Conservation (phyloP, 2,888 invertebrate genomes). For the Amphipyra tragopoginis region DNA sequence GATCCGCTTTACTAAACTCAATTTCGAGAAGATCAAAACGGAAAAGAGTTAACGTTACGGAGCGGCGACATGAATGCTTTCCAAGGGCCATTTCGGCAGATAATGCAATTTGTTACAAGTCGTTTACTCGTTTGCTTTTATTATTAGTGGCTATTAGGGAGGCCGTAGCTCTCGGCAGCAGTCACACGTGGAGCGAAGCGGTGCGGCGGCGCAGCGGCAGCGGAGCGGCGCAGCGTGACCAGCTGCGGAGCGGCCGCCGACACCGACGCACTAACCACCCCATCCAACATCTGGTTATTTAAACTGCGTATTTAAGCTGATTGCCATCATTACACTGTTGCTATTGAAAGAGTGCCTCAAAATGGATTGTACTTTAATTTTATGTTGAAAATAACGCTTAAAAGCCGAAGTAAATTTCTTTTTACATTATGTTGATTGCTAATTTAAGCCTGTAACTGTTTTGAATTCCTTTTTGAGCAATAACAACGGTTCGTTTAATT, state of each 20-base stretch:
- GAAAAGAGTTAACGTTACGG: constrained; percentile 70
- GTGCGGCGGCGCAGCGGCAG: constrained; percentile 47
- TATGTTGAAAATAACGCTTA: constrained; percentile 64
- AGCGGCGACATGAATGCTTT: constrained; percentile 72
- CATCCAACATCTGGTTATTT: constrained; percentile 76
- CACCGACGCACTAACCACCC: constrained; percentile 55
- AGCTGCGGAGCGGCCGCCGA: neutral
- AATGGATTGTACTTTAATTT: constrained; percentile 72
- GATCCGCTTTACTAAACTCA: constrained; percentile 61
- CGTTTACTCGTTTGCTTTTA: constrained; percentile 82
- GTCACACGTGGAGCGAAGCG: constrained; percentile 66
- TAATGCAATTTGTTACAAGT: constrained; percentile 85
- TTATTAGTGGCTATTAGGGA: constrained; percentile 79
- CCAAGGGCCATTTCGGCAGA: constrained; percentile 76
- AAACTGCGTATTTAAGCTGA: constrained; percentile 80
- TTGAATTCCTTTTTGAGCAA: constrained; percentile 28
- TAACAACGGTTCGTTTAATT: constrained; percentile 9
- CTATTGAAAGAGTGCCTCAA: constrained; percentile 69
- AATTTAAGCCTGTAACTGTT: constrained; percentile 36
- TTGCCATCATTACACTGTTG: constrained; percentile 73
- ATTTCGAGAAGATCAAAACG: constrained; percentile 67
- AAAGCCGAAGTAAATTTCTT: constrained; percentile 46
- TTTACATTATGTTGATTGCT: constrained; percentile 48
- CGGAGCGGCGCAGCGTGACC: constrained; percentile 4
- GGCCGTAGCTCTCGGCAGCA: constrained; percentile 62